Percentiles rank a stretch among this genome's conserved stretches.
phyloP scores from a whole-genome alignment of 2,113 vertebrate species.

The Apodemus sylvaticus region DNA sequence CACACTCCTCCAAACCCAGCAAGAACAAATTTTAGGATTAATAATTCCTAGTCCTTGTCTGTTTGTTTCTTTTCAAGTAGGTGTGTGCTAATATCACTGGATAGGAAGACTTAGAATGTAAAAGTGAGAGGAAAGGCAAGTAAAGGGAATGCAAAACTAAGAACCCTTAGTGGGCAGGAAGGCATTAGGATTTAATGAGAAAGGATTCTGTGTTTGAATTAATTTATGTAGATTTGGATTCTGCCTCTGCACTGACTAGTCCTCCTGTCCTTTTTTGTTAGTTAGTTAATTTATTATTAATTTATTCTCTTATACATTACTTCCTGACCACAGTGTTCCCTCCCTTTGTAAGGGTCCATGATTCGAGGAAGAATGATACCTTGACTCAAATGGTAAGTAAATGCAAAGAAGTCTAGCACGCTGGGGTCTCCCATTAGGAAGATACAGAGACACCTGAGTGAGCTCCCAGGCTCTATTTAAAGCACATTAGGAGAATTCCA shows the following conservation, averaged over 20 bases:
- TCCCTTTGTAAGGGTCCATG: not conserved
- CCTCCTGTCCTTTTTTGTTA: not conserved
- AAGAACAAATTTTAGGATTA: not conserved
- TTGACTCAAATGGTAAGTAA: no score
- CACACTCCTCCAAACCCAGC: not conserved
- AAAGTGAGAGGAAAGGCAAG: not conserved
- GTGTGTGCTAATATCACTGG: not conserved
- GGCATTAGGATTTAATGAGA: not conserved
- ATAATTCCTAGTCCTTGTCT: not conserved
- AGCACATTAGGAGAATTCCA: no score
- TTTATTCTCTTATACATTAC: not conserved
- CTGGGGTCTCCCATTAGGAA: no score
- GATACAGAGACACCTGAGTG: no score
- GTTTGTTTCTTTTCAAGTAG: not conserved
- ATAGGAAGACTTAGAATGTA: not conserved
- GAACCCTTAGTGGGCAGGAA: not conserved
- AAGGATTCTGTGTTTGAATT: not conserved
- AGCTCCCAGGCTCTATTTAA: no score
- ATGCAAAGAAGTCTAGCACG: no score
- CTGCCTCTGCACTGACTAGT: not conserved
- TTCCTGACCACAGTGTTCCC: not conserved
- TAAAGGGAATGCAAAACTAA: not conserved
- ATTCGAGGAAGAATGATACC: no score
- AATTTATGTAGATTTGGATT: not conserved
- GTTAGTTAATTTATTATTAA: not conserved